These are phyloP conservation scores for Mnemiopsis leidyi DNA, from an alignment of 37 sponge, comb jelly and placozoan genomes.

Conservation along the genomic window DNA sequence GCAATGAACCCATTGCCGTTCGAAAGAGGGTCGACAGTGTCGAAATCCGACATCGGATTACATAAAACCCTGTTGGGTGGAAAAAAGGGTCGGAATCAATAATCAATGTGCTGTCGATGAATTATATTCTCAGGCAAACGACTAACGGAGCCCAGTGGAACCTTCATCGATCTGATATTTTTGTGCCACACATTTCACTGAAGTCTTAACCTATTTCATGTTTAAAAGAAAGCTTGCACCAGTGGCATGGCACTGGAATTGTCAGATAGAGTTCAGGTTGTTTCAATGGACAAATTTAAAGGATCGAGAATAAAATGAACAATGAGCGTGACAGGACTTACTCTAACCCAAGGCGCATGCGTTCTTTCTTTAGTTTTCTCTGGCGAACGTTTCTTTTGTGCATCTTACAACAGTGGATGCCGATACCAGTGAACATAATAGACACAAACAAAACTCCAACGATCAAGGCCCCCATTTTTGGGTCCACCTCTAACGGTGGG, in stretches of 20 bases:
- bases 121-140: too few species aligned
- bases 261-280: neutral
- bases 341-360: neutral
- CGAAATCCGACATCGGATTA: neutral
- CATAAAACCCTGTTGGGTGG: neutral
- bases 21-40: neutral
- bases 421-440: constrained; percentile 26
- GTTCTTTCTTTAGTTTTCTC: neutral
- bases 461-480: constrained; percentile 51
- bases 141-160: too few species aligned
- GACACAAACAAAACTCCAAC: constrained; percentile 42
- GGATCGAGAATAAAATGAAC: neutral
- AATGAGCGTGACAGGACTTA: too few species aligned
- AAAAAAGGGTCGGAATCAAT: neutral
- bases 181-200: neutral
- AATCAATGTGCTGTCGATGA: neutral
- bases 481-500: constrained; percentile 11
- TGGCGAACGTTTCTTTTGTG: neutral
- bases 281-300: neutral
- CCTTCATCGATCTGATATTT: too few species aligned
- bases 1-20: neutral
- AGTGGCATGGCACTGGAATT: neutral
- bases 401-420: constrained; percentile 34
- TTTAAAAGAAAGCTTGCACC: neutral
- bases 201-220: neutral